These are phyloP conservation scores for Macrobrachium nipponense DNA, from an alignment of 1,140 invertebrate species.

Conservation along the genomic window DNA sequence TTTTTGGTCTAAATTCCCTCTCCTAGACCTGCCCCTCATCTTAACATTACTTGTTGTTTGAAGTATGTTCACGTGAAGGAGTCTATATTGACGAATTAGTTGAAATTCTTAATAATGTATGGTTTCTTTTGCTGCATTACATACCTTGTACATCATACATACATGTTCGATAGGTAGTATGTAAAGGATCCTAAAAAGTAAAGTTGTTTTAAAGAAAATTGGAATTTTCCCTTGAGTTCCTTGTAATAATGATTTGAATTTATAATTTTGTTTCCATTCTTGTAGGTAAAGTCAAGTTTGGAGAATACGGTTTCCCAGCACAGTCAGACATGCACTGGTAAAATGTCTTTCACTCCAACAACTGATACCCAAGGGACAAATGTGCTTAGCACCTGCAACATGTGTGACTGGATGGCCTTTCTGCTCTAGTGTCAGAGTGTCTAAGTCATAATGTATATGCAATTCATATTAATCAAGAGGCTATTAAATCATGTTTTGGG, in stretches of 20 bases:
- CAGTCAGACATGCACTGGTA: constrained; percentile 32
- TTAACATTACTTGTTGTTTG: too few relatives aligned
- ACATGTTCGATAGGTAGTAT: too few relatives aligned
- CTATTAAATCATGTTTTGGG: not conserved
- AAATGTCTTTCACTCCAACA: constrained; percentile 46
- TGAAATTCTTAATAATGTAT: too few relatives aligned
- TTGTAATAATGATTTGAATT: not conserved
- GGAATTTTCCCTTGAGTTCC: too few relatives aligned
- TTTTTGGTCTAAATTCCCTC: too few relatives aligned
- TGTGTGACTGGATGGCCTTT: constrained; percentile 53
- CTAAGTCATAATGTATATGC: not conserved
- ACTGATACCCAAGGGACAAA: constrained; percentile 48
- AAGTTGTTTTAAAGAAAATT: not conserved
- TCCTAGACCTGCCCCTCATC: too few relatives aligned
- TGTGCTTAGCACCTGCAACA: constrained; percentile 40
- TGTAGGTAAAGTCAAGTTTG: constrained; percentile 46
- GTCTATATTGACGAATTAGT: too few relatives aligned
- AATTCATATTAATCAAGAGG: constrained; percentile 1
- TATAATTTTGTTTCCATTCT: constrained; percentile 3
- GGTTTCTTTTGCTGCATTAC: too few relatives aligned
- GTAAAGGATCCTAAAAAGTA: too few relatives aligned
- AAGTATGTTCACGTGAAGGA: too few relatives aligned
- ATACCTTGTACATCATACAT: too few relatives aligned
- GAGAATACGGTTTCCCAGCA: constrained; percentile 45
- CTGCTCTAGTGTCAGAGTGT: constrained; percentile 10